Conservation (phyloP, 2,797 vertebrate genomes). For the Urophycis tenuis region DNA sequence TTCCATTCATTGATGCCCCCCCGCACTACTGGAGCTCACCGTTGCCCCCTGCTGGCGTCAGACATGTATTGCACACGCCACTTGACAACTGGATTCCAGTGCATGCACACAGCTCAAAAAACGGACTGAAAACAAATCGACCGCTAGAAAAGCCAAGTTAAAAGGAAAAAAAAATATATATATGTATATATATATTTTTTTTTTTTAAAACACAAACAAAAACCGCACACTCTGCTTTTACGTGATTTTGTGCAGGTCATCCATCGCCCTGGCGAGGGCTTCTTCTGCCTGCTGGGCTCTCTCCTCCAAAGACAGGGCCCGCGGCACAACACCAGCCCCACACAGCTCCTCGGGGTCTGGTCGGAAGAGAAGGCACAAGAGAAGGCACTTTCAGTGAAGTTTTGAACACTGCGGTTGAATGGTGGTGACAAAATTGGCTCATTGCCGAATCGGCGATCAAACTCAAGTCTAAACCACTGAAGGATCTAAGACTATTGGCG, state of each 20-base stretch:
- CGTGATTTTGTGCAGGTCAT: slow-evolving; percentile 88
- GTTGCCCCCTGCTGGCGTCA: slow-evolving; percentile 60
- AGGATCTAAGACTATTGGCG: too few relatives aligned
- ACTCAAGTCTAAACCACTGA: background rate
- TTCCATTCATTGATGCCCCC: slow-evolving; percentile 34
- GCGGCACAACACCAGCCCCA: slow-evolving; percentile 27
- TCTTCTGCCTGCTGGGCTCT: slow-evolving; percentile 75
- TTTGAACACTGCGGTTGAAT: background rate
- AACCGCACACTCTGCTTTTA: slow-evolving; percentile 50
- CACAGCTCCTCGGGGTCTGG: slow-evolving; percentile 85
- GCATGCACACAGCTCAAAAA: background rate
- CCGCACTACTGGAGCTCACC: slow-evolving; percentile 44
- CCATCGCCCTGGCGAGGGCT: slow-evolving; percentile 74
- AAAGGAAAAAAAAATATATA: background rate
- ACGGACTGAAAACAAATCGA: background rate
- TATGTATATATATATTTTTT: too few relatives aligned
- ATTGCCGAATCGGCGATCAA: background rate
- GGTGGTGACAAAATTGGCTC: background rate
- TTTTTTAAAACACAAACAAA: too few relatives aligned
- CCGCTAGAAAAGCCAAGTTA: background rate
- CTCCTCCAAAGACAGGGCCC: slow-evolving; percentile 58
- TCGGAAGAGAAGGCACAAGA: background rate
- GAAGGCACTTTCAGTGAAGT: background rate
- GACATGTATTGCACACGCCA: slow-evolving; percentile 20
- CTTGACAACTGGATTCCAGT: background rate